Conservation (phyloP, 2,888 invertebrate genomes). For the Agrochola lychnidis region DNA sequence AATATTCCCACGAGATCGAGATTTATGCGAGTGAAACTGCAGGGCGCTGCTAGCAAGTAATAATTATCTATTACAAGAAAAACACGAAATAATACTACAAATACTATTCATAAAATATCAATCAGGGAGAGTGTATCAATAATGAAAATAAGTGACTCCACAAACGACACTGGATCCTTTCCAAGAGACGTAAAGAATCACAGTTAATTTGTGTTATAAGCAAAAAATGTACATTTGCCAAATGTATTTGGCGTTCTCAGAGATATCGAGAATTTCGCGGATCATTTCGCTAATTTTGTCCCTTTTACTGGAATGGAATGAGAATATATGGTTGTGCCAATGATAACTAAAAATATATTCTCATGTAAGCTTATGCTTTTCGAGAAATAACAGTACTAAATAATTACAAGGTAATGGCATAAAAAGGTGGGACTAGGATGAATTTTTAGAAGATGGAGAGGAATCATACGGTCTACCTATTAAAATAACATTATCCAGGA, state of each 20-base stretch:
- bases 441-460: too few relatives aligned
- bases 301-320: background rate
- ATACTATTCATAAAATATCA: conserved; percentile 68
- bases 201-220: conserved; percentile 74
- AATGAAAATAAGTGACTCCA: conserved; percentile 66
- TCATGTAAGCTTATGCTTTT: background rate
- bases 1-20: background rate
- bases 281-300: conserved; percentile 42
- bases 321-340: conserved; percentile 1
- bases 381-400: background rate
- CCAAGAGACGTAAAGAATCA: conserved; percentile 74
- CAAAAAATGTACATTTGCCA: conserved; percentile 72
- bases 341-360: background rate
- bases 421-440: too few relatives aligned
- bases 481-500: too few relatives aligned
- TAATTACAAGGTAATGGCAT: too few relatives aligned
- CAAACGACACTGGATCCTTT: conserved; percentile 76
- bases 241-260: conserved; percentile 66
- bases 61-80: background rate
- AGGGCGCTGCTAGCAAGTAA: background rate
- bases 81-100: too few relatives aligned
- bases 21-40: background rate
- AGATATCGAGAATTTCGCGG: conserved; percentile 44
- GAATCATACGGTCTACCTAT: too few relatives aligned
- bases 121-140: conserved; percentile 77